phyloP scores from a whole-genome alignment of 30 jellyfish, hydroid and myxozoan genomes.

The Thelohanellus kitauei region DNA sequence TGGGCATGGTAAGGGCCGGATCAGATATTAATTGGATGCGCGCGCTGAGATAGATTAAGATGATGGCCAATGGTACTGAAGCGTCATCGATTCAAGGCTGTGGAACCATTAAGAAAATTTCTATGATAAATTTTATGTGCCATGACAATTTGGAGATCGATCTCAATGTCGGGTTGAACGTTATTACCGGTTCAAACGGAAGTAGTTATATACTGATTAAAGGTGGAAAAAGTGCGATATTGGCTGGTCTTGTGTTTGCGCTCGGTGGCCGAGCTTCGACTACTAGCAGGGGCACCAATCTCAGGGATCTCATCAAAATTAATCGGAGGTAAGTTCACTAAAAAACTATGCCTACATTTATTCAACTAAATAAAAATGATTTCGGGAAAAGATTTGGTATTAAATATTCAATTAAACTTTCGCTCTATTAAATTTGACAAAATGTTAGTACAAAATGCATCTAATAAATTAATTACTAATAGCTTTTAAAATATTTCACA shows the following conservation, averaged over 20 bases:
- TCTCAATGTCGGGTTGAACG: conserved; percentile 39
- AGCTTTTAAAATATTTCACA: no score
- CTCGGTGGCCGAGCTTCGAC: conserved; percentile 82
- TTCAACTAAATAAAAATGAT: no score
- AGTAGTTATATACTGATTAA: conserved; percentile 7
- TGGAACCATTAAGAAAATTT: conserved; percentile 36
- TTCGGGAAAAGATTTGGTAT: no score
- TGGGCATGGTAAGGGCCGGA: no score
- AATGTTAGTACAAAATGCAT: no score
- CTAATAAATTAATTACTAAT: no score
- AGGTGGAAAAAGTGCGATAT: conserved; percentile 90
- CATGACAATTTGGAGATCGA: conserved; percentile 30
- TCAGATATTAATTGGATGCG: no score
- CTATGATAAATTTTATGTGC: conserved; percentile 44
- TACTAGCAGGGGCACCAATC: conserved; percentile 46
- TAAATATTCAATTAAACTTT: no score
- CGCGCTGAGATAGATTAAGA: no score
- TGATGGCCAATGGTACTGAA: no score
- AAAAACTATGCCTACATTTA: not conserved
- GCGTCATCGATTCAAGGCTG: no score
- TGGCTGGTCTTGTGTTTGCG: conserved; percentile 56
- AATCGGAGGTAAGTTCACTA: conserved; percentile 17
- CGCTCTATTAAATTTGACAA: no score
- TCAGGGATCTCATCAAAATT: conserved; percentile 44
- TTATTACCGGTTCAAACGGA: conserved; percentile 62